Base-by-base conservation (phyloP, 2,797 vertebrate genomes). In the Neopelma chrysocephalum region DNA sequence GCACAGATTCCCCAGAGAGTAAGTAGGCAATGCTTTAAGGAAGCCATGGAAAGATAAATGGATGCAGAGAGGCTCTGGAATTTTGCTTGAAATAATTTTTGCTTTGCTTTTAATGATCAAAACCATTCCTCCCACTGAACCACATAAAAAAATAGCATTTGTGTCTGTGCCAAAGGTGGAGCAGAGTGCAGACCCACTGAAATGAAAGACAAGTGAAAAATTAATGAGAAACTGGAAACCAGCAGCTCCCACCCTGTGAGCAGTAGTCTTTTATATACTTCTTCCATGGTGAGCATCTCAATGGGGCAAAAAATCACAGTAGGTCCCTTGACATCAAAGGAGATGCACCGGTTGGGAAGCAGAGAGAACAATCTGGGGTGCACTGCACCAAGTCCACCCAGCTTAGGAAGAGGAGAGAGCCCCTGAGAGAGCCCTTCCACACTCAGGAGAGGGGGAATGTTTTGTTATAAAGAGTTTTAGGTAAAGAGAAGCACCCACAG, bases 81-180 rank as follows among this genome's bases (percentile, higher is more conserved):
- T 93, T 93, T 86, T 87, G 90, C 92, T 95, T 93, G 73, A 97
- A 97, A 97, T 96, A 93, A 77, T 87, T 92, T 84, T 97, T 96
- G 78, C 93, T 97, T 96, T 89, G 85, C 90, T 97, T 95, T 76
- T 97, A 93, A 94, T 90, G 91, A 97, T 97, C 89, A 95, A 97
- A 98, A 97, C 77, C 91, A 95, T 87, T 95, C 91, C 87, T 91
- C 94, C 88, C 76, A 90, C 90, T 94, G 94, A 97, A 96, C 95
- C 96, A 95, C 92, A 96, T 87, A 66, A 94, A 93, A 95, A 97
- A 97, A 73, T 66, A 76, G 31, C 47, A 91, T 92, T 96, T 95
- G 89, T 72, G 81, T 81, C 78, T 77, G 48, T 86, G 95, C 95
- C 96, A 95, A 93, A 96, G 93, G 94, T 92, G 64, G 94, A 96